Evolutionary conservation across 2,888 invertebrate species (phyloP).

Genomic region (Eristalis intricaria): DNA sequence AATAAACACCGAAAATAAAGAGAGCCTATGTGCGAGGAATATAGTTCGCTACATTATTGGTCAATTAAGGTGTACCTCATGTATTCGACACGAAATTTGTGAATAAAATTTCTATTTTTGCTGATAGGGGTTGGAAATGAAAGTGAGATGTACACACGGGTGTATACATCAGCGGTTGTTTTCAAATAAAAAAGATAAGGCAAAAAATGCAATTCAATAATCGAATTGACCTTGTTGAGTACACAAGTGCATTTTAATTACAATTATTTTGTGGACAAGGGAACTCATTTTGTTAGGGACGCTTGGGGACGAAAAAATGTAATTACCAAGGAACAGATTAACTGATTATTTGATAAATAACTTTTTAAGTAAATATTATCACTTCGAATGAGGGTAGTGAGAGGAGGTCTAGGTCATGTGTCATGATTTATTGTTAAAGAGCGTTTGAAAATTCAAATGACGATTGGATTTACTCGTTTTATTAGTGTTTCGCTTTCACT

Average conservation of each 20-base stretch:
- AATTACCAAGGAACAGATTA: conserved; percentile 54
- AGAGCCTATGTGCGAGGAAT: neutral
- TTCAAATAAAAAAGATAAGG: conserved; percentile 2
- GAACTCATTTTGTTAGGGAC: neutral
- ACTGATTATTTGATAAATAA: conserved; percentile 44
- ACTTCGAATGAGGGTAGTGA: conserved; percentile 5
- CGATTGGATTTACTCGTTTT: neutral
- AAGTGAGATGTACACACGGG: neutral
- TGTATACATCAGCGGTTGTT: neutral
- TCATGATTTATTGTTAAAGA: neutral
- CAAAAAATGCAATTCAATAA: conserved; percentile 1
- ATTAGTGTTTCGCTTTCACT: neutral
- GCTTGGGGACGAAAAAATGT: conserved; percentile 14
- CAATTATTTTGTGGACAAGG: neutral
- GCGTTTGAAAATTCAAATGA: neutral
- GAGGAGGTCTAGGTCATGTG: neutral
- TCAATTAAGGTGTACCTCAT: conserved; percentile 5
- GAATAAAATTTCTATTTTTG: conserved; percentile 6
- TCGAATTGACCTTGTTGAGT: conserved; percentile 49
- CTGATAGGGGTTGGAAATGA: conserved; percentile 29
- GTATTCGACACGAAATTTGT: neutral
- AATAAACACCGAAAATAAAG: neutral
- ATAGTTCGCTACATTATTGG: conserved; percentile 18
- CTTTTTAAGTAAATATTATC: conserved; percentile 53
- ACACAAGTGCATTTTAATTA: conserved; percentile 45